These are phyloP conservation scores for Lithobates pipiens DNA, from an alignment of 2,797 vertebrate species.

Conservation along the genomic window DNA sequence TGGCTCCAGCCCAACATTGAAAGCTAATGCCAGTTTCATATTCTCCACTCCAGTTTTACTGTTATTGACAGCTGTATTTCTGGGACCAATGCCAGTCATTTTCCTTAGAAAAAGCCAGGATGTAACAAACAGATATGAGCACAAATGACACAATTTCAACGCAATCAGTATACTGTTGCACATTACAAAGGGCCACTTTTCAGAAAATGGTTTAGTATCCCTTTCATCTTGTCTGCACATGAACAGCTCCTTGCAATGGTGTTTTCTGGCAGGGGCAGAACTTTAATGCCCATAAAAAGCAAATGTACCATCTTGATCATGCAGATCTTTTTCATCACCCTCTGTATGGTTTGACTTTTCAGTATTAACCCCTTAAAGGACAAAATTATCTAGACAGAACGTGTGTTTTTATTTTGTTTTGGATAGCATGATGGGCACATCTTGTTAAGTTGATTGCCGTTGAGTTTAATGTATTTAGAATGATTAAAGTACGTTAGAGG, in stretches of 20 bases:
- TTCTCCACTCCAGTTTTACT: constrained; percentile 19
- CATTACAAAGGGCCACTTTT: background rate
- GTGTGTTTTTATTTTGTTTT: too few relatives aligned
- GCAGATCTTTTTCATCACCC: too few relatives aligned
- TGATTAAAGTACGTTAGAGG: too few relatives aligned
- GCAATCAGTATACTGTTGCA: background rate
- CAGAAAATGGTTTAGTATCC: background rate
- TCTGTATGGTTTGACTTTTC: too few relatives aligned
- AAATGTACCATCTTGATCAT: too few relatives aligned
- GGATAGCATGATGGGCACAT: too few relatives aligned
- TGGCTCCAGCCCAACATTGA: background rate
- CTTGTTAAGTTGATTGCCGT: too few relatives aligned
- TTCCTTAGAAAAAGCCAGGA: constrained; percentile 29
- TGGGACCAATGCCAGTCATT: constrained; percentile 20
- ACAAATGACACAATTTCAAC: constrained; percentile 8
- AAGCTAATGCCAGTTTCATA: background rate
- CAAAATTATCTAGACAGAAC: too few relatives aligned
- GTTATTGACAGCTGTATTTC: constrained; percentile 51
- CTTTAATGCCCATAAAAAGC: too few relatives aligned
- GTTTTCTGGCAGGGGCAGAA: background rate
- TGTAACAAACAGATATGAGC: constrained; percentile 21
- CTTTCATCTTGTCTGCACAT: background rate
- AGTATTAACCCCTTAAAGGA: too few relatives aligned
- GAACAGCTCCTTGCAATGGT: background rate
- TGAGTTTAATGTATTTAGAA: too few relatives aligned